phyloP scores from a whole-genome alignment of 53 echinoderm and acorn worm species.

The Actinopyga echinites region DNA sequence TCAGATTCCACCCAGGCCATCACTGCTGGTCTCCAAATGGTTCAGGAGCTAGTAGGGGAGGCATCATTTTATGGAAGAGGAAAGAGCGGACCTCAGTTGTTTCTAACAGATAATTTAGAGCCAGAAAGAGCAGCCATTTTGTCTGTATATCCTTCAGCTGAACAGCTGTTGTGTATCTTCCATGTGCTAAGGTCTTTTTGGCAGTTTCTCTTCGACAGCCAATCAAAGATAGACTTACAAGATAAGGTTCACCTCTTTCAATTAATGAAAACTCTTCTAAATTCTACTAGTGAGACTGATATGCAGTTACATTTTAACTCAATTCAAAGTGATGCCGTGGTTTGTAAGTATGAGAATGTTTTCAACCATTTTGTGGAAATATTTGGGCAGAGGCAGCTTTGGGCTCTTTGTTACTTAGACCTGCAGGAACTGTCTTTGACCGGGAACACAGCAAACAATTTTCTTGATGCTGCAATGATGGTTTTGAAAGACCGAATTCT shows the following conservation, averaged over 20 bases:
- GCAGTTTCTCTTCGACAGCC: slow-evolving; percentile 55
- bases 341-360: slow-evolving; percentile 48
- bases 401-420: slow-evolving; percentile 57
- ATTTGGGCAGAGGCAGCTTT: slow-evolving; percentile 43
- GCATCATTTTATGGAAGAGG: slow-evolving; percentile 55
- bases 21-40: slow-evolving; percentile 18
- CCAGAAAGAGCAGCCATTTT: slow-evolving; percentile 46
- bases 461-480: slow-evolving; percentile 50
- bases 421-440: background rate
- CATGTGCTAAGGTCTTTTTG: slow-evolving; percentile 67
- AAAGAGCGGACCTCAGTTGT: slow-evolving; percentile 45
- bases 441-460: slow-evolving; percentile 52
- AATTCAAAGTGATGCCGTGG: slow-evolving; percentile 35
- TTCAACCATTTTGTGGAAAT: slow-evolving; percentile 40
- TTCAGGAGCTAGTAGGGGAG: slow-evolving; percentile 46
- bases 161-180: slow-evolving; percentile 52
- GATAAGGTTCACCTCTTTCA: slow-evolving; percentile 57
- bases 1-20: slow-evolving; percentile 37
- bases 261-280: slow-evolving; percentile 57
- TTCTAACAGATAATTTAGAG: slow-evolving; percentile 59
- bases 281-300: slow-evolving; percentile 36
- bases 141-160: slow-evolving; percentile 45
- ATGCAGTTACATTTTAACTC: slow-evolving; percentile 39
- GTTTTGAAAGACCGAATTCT: slow-evolving; percentile 64
- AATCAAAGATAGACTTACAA: slow-evolving; percentile 15